phyloP scores from a whole-genome alignment of 1,140 invertebrate genomes.

The Belonocnema kinseyi region DNA sequence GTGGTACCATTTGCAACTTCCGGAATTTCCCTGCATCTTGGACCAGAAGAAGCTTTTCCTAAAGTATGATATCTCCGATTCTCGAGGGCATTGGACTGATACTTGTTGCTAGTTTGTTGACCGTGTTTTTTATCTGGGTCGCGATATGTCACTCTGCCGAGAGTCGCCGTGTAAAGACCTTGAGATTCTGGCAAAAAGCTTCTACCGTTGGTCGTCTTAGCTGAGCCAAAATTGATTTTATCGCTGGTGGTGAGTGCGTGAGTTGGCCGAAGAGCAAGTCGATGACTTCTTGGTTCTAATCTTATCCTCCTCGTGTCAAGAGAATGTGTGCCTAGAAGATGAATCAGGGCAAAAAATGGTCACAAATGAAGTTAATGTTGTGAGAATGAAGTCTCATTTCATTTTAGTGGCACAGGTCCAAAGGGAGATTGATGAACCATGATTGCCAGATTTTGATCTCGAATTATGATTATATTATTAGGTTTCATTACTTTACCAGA shows the following conservation, averaged over 20 bases:
- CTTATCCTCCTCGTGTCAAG: constrained; percentile 63
- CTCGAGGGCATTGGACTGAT: constrained; percentile 57
- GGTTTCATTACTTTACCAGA: neutral
- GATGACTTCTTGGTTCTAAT: constrained; percentile 67
- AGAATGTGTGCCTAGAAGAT: constrained; percentile 54
- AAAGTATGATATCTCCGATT: constrained; percentile 56
- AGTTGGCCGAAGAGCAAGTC: constrained; percentile 56
- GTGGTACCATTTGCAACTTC: constrained; percentile 49
- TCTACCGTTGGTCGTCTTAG: constrained; percentile 55
- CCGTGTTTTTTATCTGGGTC: constrained; percentile 62
- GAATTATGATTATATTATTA: neutral
- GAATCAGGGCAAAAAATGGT: neutral
- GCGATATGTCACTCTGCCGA: constrained; percentile 68
- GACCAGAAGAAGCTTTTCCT: constrained; percentile 47
- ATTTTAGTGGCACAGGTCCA: neutral
- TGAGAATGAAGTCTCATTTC: neutral
- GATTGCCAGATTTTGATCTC: neutral
- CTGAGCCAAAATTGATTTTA: constrained; percentile 43
- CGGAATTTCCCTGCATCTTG: constrained; percentile 41
- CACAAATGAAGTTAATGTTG: neutral
- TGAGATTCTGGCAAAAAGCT: constrained; percentile 53
- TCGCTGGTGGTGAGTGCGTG: constrained; percentile 39
- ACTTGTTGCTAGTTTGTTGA: constrained; percentile 52
- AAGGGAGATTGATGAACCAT: neutral
- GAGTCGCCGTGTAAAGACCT: constrained; percentile 62